Base-by-base conservation (phyloP, 2,888 invertebrate genomes). In the Pseudeuparius sepicola region DNA sequence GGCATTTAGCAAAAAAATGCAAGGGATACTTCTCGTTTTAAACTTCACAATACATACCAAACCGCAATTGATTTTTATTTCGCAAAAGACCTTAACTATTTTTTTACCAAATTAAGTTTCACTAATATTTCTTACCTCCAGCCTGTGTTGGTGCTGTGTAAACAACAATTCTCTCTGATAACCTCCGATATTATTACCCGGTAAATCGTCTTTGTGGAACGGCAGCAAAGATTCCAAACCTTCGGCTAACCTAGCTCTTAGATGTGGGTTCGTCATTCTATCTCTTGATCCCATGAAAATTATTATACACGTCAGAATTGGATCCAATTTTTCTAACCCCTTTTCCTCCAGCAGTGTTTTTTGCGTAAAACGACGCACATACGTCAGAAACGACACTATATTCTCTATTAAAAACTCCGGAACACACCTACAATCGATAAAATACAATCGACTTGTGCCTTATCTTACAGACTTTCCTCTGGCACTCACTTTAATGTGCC, bases 381-480 rank as follows among this genome's bases (percentile, higher is more conserved):
- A 80, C 44, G 81, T 76, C 47, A 92, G 69, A 57, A 82, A 78
- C 34, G 83, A 80, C 16, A 86, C 78, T 31, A 89, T 70, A 60
- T 93, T 94, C 60, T 92, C 92, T 29, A 90, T 65, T 18, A 94
- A 67, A 57, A 86, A 84, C 61, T 96, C 94, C 25, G 94, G 94
- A 54, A 94, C 73, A 56, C 82, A 87, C 54, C 82, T 81, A 58
- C 34, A 59, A 56, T 26, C 17, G 31, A 20, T n/a, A 20, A 20
- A 25, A 37, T 12, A 14, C 20, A 20, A 7, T n/a, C n/a, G 20
- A 6, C 6, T 20, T 20, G 7, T 20, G 20, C 20, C 20, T n/a
- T n/a, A n/a, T n/a, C n/a, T n/a, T n/a, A n/a, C n/a, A n/a, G n/a
- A n/a, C n/a, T n/a, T n/a, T n/a, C n/a, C n/a, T n/a, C n/a, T n/a